These are phyloP conservation scores for Dolichotis patagonum DNA, from an alignment of 2,113 vertebrate species.

Conservation along the genomic window DNA sequence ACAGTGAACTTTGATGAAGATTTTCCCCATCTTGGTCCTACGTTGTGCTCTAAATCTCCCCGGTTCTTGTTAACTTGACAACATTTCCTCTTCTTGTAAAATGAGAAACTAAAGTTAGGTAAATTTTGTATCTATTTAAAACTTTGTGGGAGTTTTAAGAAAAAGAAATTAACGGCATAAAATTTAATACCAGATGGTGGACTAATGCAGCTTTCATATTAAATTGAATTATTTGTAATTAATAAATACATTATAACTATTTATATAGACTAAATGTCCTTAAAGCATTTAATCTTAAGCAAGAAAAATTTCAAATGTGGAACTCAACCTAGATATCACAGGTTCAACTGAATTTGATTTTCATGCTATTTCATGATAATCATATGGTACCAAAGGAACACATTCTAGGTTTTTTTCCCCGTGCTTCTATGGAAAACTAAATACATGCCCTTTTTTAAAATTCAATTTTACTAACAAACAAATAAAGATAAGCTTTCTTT, in stretches of 20 bases:
- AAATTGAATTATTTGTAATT: neutral
- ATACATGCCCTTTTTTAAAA: neutral
- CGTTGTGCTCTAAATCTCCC: neutral
- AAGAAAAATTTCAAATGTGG: neutral
- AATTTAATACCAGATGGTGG: neutral
- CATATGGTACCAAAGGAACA: neutral
- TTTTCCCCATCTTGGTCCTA: neutral
- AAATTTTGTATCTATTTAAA: neutral
- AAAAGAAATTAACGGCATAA: neutral
- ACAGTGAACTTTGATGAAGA: neutral
- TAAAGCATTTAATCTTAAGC: neutral
- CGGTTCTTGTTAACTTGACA: neutral
- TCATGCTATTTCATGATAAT: neutral
- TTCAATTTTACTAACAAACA: neutral
- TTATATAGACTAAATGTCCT: neutral
- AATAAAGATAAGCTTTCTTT: constrained; percentile 2
- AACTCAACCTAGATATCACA: neutral
- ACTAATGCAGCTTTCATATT: neutral
- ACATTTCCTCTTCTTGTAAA: neutral
- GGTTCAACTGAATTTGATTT: neutral
- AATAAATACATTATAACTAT: neutral
- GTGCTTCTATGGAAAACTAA: neutral
- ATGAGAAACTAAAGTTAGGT: neutral
- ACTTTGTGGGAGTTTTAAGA: neutral
- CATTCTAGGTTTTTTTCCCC: neutral